Conservation (phyloP, 1,140 invertebrate species). For the Scaptomyza hsui region DNA sequence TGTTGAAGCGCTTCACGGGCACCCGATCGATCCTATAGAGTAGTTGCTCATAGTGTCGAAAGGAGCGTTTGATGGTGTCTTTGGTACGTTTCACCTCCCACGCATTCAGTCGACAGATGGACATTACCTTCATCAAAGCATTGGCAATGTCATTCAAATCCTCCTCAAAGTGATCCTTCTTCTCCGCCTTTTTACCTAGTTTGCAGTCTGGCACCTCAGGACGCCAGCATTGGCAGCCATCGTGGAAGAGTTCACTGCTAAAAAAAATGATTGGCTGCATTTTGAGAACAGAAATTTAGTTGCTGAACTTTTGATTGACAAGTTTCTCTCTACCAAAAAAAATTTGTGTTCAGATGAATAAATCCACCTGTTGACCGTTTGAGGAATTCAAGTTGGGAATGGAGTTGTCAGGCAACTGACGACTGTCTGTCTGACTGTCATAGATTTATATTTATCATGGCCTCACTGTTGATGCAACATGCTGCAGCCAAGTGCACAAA, state of each 20-base stretch:
- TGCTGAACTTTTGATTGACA: background rate
- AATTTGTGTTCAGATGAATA: too few relatives aligned
- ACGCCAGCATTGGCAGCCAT: constrained; percentile 31
- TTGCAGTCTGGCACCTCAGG: background rate
- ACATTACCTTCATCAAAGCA: constrained; percentile 65
- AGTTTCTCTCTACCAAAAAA: too few relatives aligned
- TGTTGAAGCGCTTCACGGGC: constrained; percentile 63
- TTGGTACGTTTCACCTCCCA: constrained; percentile 54
- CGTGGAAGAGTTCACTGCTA: background rate
- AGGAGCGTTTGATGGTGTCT: constrained; percentile 44
- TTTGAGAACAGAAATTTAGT: background rate
- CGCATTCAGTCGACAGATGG: constrained; percentile 55
- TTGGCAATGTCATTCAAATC: constrained; percentile 63
- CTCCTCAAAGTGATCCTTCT: background rate
- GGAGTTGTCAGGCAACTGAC: constrained; percentile 7
- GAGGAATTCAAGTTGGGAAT: constrained; percentile 1
- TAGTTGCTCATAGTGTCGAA: constrained; percentile 69
- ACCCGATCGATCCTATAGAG: constrained; percentile 54
- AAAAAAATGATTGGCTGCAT: constrained; percentile 7
- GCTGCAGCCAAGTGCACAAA: constrained; percentile 36
- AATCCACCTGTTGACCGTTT: constrained; percentile 24
- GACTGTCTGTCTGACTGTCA: constrained; percentile 26
- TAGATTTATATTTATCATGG: constrained; percentile 53
- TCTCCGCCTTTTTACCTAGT: background rate
- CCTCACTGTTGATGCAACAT: constrained; percentile 19